Evolutionary conservation across 2,113 vertebrate species (phyloP), one percentile per base, ranked within the genome.

Genomic region (Urocynchramus pylzowi): DNA sequence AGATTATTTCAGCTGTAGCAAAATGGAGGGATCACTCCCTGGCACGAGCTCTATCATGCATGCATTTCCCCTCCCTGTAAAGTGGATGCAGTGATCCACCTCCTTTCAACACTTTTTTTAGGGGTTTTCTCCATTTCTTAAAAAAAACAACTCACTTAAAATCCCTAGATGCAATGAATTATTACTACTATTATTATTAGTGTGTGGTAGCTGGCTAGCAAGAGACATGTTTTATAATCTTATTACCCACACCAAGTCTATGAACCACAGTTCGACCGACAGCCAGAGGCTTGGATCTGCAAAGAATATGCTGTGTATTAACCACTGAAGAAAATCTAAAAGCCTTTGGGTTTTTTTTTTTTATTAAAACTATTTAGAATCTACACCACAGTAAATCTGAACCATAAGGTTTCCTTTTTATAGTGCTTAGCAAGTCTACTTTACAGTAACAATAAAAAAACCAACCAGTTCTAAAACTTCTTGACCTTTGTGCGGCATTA

Each of bases 151-250:
- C 73, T 59, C 84, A 83, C 54, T 68, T 93, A 80, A 97, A 96
- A 63, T 49, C 60, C 63, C 85, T 82, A 80, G 90, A 86, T 93
- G 84, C 69, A 93, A 88, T 97, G 97, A 98, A 89, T 98, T 97
- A 95, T 81, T 77, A 93, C 90, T 85, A 90, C 85, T 93, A 89
- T 95, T 95, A 97, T 84, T 96, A 97, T 87, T 93, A 97, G 90
- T 94, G 94, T 79, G 80, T 96, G 96, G 95, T 97, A 94, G 90
- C 84, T 90, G 78, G 94, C 93, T 96, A 97, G 96, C 94, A 95
- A 96, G 90, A 97, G 92, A 93, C 91, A 95, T 95, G 96, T 90
- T 98, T 98, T 98, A 96, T 97, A 97, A 97, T 97, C 96, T 97
- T 97, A 97, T 97, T 96, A 97, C 75, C 81, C 60, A 87, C 60